Evolutionary conservation across 2,888 invertebrate species (phyloP).

Genomic region (Hofmannophila pseudospretella): DNA sequence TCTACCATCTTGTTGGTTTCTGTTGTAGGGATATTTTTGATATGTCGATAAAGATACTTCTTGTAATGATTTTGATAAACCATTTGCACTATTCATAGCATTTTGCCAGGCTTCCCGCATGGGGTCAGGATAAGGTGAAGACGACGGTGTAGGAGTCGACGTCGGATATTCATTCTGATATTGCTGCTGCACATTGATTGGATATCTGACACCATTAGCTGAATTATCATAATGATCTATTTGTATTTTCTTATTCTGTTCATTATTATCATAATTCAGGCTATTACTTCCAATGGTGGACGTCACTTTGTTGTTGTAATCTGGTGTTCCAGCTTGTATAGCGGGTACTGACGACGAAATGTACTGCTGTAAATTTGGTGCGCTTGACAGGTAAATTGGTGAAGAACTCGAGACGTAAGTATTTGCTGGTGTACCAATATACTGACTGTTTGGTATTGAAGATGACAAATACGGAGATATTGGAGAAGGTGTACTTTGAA

Average conservation of each 20-base stretch:
- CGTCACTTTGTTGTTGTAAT: constrained; percentile 48
- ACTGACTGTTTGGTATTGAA: constrained; percentile 49
- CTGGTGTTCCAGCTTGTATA: constrained; percentile 51
- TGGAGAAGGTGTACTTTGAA: constrained; percentile 58
- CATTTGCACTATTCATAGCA: constrained; percentile 37
- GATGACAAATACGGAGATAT: constrained; percentile 56
- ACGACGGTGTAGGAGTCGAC: constrained; percentile 46
- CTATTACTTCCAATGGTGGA: constrained; percentile 44
- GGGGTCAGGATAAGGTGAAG: constrained; percentile 48
- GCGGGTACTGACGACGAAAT: constrained; percentile 59
- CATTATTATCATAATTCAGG: constrained; percentile 41
- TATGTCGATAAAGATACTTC: constrained; percentile 45
- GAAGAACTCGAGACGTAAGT: constrained; percentile 62
- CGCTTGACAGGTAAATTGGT: constrained; percentile 60
- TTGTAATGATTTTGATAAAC: constrained; percentile 51
- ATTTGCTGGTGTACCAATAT: constrained; percentile 50
- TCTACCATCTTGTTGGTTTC: constrained; percentile 41
- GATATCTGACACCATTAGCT: constrained; percentile 57
- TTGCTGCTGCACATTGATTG: constrained; percentile 44
- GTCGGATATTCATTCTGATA: constrained; percentile 53
- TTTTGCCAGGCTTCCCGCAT: constrained; percentile 52
- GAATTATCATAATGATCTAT: constrained; percentile 69
- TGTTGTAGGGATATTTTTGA: constrained; percentile 41
- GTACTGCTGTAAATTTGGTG: constrained; percentile 53
- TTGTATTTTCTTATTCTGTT: constrained; percentile 51